Base-by-base conservation (phyloP, 2,113 vertebrate species). In the Macroglossus sobrinus region DNA sequence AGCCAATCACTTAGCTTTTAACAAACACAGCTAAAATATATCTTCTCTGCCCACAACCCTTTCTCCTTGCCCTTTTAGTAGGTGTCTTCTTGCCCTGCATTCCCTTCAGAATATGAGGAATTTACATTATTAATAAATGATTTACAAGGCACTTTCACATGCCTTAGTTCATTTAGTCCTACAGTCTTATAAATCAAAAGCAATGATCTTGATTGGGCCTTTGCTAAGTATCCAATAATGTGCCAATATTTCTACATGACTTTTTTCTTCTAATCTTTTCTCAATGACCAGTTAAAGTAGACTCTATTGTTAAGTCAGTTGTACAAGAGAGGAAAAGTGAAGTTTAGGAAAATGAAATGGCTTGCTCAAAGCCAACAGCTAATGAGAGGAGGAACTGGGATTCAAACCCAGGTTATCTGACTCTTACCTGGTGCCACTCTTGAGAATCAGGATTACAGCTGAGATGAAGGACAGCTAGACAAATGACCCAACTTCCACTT, bases 301-400 rank as follows among this genome's bases (percentile, higher is more conserved):
- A 9, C 85, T 90, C n/a, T 94, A 5, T 84, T 89, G 87, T 81
- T 89, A 86, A 76, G n/a, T 71, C 40, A 68, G n/a, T 85, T 92
- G n/a, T 96, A 71, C 21, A 38, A 92, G 79, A 79, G 61, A 89
- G n/a, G 47, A 90, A 94, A 84, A 80, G 55, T 57, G 38, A 84
- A 26, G 21, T 92, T 94, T 88, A 89, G 64, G 93, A 97, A 90
- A 40, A 59, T 75, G 35, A 85, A 97, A 57, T 59, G 50, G 75
- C 33, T 95, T 89, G 26, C 21, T 75, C 19, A 69, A 96, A 96
- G 50, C 30, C 35, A 72, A 85, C 4, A 78, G 30, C 53, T 76
- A 91, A 53, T 78, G 45, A 94, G 57, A 81, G 24, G 57, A 79
- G 6, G 55, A 86, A 82, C 4, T 75, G 47, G 40, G 59, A 86